Evolutionary conservation across 2,113 vertebrate genomes (phyloP), one percentile per base, ranked within the genome.

Genomic region (Stomatorhinus ivindoensis): DNA sequence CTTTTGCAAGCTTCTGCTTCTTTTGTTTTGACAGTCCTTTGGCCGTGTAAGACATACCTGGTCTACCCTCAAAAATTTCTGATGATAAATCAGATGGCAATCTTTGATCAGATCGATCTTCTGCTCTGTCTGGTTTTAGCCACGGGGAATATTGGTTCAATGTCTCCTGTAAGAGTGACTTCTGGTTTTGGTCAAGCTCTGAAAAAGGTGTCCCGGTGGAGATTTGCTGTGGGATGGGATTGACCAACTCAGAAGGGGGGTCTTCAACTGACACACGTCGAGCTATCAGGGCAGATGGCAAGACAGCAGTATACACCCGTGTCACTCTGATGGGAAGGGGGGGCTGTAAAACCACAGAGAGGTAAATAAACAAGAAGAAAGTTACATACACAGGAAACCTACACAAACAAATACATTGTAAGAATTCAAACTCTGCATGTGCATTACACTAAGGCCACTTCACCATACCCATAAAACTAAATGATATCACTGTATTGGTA

Each of bases 221-320:
- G 65, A 96, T 94, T 90, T 95, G 94, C 90, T 95, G 94, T 1
- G 92, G 92, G 69, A 95, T 91, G 0, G 91, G 93, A 44, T 89
- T 91, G 61, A 92, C 88, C 15, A 95, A 92, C 90, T 95, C 95
- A 21, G 93, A 87, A 0, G 95, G 93, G 17, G 94, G 94, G 88
- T 96, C 95, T 86, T 95, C 94, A 9, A 96, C 94, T 51, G 94
- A 96, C 84, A 96, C 95, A 2, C 93, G 93, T 39, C 95, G 92
- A 61, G 95, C 96, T 89, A 95, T 91, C 13, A 95, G 93, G 17
- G 95, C 92, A 27, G 95, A 92, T 0, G 96, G 96, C 46, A 96
- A 92, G 35, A 95, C 92, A 1, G 94, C 92, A 44, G 94, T 95
- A 27, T 95, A 92, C n/a, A 96, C 94, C 1, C 93, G 91, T 0